Conservation (phyloP, 2,797 vertebrate genomes). For the Etheostoma nigrum region DNA sequence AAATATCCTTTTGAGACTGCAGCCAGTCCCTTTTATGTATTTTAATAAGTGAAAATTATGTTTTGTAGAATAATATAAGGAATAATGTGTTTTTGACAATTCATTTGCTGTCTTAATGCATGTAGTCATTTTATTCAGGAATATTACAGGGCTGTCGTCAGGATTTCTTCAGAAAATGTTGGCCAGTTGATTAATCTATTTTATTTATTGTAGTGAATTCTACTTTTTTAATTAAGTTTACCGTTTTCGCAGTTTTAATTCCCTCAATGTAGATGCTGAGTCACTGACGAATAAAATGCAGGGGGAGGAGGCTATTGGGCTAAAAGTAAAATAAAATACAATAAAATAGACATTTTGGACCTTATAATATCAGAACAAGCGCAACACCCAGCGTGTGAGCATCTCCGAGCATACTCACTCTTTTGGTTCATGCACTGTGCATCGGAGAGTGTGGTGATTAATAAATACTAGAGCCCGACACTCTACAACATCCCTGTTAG, state of each 20-base stretch:
- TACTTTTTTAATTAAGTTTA: not conserved
- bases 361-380: not conserved
- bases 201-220: not conserved
- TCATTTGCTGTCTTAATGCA: not conserved
- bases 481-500: no score
- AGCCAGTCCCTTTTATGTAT: constrained; percentile 10
- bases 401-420: not conserved
- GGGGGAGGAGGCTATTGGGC: not conserved
- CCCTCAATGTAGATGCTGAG: not conserved
- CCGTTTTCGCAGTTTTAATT: not conserved
- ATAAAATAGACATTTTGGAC: not conserved
- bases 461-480: not conserved
- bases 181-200: no score
- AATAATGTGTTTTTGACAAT: not conserved
- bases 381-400: not conserved
- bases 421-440: not conserved
- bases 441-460: not conserved
- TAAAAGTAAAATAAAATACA: not conserved
- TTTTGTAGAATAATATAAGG: constrained; percentile 2
- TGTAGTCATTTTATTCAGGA: not conserved
- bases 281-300: not conserved
- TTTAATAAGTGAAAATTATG: constrained; percentile 11
- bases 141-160: not conserved
- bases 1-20: constrained; percentile 11
- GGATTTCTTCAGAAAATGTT: constrained; percentile 4